These are phyloP conservation scores for Stomatorhinus walkeri DNA, from an alignment of 2,797 vertebrate species.

Conservation along the genomic window DNA sequence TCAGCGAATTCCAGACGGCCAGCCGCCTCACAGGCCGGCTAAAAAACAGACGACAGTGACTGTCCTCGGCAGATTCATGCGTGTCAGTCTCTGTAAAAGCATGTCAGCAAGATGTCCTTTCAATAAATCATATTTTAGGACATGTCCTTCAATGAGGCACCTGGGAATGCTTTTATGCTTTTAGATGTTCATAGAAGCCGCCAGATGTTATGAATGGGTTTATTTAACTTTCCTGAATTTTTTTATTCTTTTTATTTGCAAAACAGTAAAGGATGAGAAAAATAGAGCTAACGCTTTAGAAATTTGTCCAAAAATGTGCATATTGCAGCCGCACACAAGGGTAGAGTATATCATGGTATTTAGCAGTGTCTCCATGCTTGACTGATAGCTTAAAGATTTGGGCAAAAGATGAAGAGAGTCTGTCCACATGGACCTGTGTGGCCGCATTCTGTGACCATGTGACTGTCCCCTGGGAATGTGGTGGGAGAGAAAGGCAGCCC, in stretches of 20 bases:
- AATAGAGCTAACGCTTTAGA: slow-evolving; percentile 28
- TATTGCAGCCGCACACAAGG: slow-evolving; percentile 33
- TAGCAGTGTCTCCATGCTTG: slow-evolving; percentile 35
- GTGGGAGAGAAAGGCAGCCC: neutral
- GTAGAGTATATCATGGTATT: slow-evolving; percentile 48
- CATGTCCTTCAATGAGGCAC: slow-evolving; percentile 56
- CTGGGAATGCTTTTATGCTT: slow-evolving; percentile 49
- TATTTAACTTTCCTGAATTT: slow-evolving; percentile 49
- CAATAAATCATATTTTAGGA: slow-evolving; percentile 45
- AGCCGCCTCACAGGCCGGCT: neutral
- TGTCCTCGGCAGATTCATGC: neutral
- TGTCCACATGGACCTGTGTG: neutral
- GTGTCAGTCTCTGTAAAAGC: slow-evolving; percentile 11
- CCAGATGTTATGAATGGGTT: slow-evolving; percentile 63
- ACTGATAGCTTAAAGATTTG: neutral
- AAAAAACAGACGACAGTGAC: slow-evolving; percentile 8
- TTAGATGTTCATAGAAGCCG: slow-evolving; percentile 45
- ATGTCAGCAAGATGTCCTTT: slow-evolving; percentile 41
- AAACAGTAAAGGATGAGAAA: slow-evolving; percentile 35
- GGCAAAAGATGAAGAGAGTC: neutral
- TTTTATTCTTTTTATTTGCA: slow-evolving; percentile 33
- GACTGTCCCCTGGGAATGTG: neutral
- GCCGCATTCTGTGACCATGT: neutral
- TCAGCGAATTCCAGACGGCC: neutral
- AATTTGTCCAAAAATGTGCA: slow-evolving; percentile 29